Percentiles rank a stretch among this genome's conserved stretches.
Conservation (phyloP, 2,113 vertebrate species). For the Climacteris rufus region DNA sequence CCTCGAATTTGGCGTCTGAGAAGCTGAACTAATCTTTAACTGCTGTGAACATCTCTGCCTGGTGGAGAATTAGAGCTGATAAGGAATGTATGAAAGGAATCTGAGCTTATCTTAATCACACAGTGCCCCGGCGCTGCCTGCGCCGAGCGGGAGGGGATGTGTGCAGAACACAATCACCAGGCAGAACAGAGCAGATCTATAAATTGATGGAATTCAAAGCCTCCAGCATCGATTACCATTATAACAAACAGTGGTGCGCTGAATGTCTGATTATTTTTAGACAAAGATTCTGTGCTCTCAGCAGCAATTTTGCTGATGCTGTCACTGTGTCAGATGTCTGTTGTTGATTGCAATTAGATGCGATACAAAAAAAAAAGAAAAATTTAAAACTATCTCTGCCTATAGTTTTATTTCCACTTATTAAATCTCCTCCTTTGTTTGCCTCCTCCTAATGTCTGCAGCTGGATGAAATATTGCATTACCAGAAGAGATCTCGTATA, state of each 20-base stretch:
- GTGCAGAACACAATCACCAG: constrained; percentile 87
- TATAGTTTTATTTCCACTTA: constrained; percentile 81
- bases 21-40: constrained; percentile 92
- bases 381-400: constrained; percentile 85
- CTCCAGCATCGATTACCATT: constrained; percentile 99
- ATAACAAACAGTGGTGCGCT: constrained; percentile 98
- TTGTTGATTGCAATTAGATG: constrained; percentile 99
- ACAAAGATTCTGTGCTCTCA: constrained; percentile 99
- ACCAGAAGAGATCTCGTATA: constrained; percentile 66
- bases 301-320: constrained; percentile 99
- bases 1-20: constrained; percentile 91
- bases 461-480: constrained; percentile 72
- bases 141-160: constrained; percentile 65
- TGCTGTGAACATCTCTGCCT: constrained; percentile 87
- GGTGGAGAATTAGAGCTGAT: constrained; percentile 85
- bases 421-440: constrained; percentile 80
- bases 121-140: constrained; percentile 70
- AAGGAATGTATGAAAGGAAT: constrained; percentile 91
- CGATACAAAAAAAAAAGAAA: constrained; percentile 89
- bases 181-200: constrained; percentile 99
- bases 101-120: constrained; percentile 92
- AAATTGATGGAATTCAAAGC: constrained; percentile 99
- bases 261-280: constrained; percentile 99
- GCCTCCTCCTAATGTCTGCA: constrained; percentile 72
- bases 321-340: constrained; percentile 98